Evolutionary conservation across 2,888 invertebrate species (phyloP).

Genomic region (Oegoconia quadripuncta): DNA sequence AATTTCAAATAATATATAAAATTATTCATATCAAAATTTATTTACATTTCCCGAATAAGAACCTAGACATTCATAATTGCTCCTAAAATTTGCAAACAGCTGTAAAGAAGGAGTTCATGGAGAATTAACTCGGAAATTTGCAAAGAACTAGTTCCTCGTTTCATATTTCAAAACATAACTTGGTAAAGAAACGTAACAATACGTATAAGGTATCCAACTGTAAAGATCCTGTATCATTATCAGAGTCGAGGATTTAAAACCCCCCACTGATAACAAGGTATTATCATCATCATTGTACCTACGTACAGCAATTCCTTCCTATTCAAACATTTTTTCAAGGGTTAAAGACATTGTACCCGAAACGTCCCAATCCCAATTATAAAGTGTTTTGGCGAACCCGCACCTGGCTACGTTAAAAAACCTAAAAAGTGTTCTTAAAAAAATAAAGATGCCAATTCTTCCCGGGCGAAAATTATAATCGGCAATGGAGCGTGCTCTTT

Average conservation of each 20-base stretch:
- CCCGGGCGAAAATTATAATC: conserved; percentile 58
- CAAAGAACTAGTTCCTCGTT: no score
- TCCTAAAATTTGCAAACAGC: no score
- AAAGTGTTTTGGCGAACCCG: conserved; percentile 48
- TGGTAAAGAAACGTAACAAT: no score
- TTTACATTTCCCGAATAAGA: no score
- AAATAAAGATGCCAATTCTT: conserved; percentile 40
- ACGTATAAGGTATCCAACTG: no score
- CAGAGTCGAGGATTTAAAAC: conserved; percentile 18
- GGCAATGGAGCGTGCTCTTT: conserved; percentile 67
- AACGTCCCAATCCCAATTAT: conserved; percentile 64
- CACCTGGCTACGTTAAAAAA: conserved; percentile 54
- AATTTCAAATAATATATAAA: no score
- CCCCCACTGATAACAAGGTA: conserved; percentile 31
- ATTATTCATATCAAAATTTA: no score
- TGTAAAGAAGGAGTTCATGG: no score
- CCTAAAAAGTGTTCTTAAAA: conserved; percentile 14
- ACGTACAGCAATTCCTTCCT: conserved; percentile 2
- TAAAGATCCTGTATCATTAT: background rate
- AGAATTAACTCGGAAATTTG: no score
- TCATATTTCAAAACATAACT: no score
- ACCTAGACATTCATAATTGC: no score
- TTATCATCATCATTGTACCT: background rate
- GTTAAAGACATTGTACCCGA: conserved; percentile 28
- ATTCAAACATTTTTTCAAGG: conserved; percentile 31